phyloP scores from a whole-genome alignment of 2,113 vertebrate species.

The Bufo gargarizans region DNA sequence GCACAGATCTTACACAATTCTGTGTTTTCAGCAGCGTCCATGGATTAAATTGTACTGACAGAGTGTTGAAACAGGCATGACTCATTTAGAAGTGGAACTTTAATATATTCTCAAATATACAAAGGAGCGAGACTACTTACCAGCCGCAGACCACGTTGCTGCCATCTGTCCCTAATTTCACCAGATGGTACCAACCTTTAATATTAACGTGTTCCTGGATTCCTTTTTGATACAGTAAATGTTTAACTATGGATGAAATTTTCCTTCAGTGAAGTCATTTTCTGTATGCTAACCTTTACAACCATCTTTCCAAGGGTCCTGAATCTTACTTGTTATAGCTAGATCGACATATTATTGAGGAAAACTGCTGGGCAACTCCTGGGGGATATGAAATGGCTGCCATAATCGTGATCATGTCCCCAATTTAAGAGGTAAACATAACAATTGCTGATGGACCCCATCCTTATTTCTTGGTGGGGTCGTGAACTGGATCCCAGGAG shows the following conservation, averaged over 20 bases:
- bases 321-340: no score
- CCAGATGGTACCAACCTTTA: not conserved
- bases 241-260: not conserved
- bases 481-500: no score
- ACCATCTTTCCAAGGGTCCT: no score
- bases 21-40: not conserved
- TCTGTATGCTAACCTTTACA: not conserved
- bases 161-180: constrained; percentile 15
- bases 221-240: not conserved
- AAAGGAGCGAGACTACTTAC: not conserved
- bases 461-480: no score
- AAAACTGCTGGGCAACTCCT: no score
- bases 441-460: no score
- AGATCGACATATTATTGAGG: no score
- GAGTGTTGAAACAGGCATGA: constrained; percentile 40
- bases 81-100: constrained; percentile 29
- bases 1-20: not conserved
- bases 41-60: constrained; percentile 16
- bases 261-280: not conserved
- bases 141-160: not conserved
- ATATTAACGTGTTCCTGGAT: not conserved
- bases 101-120: constrained; percentile 21
- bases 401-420: no score
- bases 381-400: no score
- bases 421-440: no score